Base-by-base conservation (phyloP, 2,888 invertebrate genomes). In the Stenodema calcarata region DNA sequence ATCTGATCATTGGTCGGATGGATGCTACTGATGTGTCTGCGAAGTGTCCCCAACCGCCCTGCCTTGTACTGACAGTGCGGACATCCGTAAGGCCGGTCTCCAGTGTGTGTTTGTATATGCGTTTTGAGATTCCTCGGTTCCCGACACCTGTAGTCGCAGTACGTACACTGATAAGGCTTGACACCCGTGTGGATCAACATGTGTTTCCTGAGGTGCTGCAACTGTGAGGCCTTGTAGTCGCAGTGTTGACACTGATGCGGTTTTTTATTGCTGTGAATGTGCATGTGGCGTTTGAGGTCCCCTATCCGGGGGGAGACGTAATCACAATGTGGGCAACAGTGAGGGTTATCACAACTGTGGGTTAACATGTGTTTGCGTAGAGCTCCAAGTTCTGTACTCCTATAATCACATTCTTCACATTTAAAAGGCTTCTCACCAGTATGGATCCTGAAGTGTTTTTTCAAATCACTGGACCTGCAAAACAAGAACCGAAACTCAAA, bases 131-230 rank as follows among this genome's bases (percentile, higher is more conserved):
- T 78, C 41, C 44, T 18, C 44, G 78, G 42, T 12, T 41, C 44
- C 11, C 78, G 14, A 42, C 78, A 78, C 7, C 78, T 78, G 78
- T 78, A 78, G 14, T 78, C 78, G 44, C 78, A 78, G 42, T 78
- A 44, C 16, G 78, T 44, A 23, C 78, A 78, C 18, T 27, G 41
- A 27, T 44, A 78, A 2, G 78, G 78, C 18, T 78, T 78, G 78
- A 41, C 16, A 1, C 78, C 78, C 11, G 78, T 44, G 78, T 78
- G 78, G 2, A 78, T 44, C 41, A 44, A 78, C 78, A 78, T 78
- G 78, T 78, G 78, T 11, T 41, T 78, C n/a, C 78, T 14, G 23
- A 78, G 27, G 14, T 44, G 41, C 42, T 27, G 41, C 44, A 44
- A 27, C 41, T 41, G 41, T 1, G 78, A 18, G 7, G 42, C 41